A percentile compares a stretch with the other conserved stretches of the same genome.
Conservation (phyloP, 1,140 invertebrate species). For the Drosophila nigrodunni region DNA sequence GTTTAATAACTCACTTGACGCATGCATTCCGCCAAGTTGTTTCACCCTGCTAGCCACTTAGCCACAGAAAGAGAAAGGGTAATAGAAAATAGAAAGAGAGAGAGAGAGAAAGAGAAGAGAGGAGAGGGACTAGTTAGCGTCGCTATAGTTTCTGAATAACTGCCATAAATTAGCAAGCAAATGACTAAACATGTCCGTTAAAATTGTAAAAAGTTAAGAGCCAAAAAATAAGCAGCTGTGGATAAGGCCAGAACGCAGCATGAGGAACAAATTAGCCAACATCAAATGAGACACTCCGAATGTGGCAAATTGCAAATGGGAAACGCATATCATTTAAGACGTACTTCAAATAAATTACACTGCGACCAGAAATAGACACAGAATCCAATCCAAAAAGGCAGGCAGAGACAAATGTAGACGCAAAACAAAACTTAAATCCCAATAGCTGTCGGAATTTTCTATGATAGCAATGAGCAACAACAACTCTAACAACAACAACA, state of each 20-base stretch:
- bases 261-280: conserved; percentile 68
- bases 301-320: conserved; percentile 49
- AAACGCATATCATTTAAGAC: conserved; percentile 76
- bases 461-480: conserved; percentile 56
- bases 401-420: conserved; percentile 33
- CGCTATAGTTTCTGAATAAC: conserved; percentile 68
- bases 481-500: conserved; percentile 38
- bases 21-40: conserved; percentile 38
- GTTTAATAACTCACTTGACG: conserved; percentile 67
- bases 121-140: conserved; percentile 33
- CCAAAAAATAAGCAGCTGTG: conserved; percentile 55
- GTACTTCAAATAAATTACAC: conserved; percentile 72
- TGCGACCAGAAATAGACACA: conserved; percentile 63
- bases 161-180: conserved; percentile 76
- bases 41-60: conserved; percentile 1
- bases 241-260: conserved; percentile 33
- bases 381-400: conserved; percentile 15
- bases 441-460: conserved; percentile 58
- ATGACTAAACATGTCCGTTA: conserved; percentile 47
- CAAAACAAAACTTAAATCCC: conserved; percentile 36
- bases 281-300: conserved; percentile 66
- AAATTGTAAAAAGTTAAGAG: conserved; percentile 60
- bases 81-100: not conserved
- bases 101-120: not conserved
- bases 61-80: not conserved